phyloP scores from a whole-genome alignment of 2,797 vertebrate species.

The Perodicticus potto region DNA sequence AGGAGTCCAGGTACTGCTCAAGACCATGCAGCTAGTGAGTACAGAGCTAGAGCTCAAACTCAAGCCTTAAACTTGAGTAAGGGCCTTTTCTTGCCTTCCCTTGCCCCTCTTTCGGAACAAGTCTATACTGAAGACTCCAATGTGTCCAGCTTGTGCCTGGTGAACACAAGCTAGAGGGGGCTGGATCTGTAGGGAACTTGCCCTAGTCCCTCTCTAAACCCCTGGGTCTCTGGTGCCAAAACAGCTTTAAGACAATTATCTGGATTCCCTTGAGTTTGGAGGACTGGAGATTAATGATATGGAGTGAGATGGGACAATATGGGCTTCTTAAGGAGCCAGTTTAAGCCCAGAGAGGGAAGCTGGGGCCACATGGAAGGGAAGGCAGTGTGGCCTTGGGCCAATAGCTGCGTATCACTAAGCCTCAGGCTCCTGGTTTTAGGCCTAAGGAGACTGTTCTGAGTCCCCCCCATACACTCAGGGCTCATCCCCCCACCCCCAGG shows the following conservation, averaged over 20 bases:
- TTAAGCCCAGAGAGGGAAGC: neutral
- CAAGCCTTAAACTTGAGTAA: neutral
- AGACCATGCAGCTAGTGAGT: neutral
- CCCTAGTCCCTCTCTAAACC: neutral
- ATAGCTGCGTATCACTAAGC: no score
- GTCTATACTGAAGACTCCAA: neutral
- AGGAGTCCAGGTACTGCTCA: neutral
- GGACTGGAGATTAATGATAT: neutral
- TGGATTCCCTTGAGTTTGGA: neutral
- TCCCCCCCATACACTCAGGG: neutral
- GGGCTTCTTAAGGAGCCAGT: neutral
- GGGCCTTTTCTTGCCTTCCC: neutral
- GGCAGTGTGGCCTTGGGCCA: neutral
- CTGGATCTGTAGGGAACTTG: neutral
- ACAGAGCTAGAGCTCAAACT: neutral
- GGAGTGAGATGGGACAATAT: no score
- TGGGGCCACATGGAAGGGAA: neutral
- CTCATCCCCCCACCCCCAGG: neutral
- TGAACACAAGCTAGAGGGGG: neutral
- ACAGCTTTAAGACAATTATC: neutral
- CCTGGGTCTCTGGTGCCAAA: neutral
- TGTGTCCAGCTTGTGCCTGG: neutral
- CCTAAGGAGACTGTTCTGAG: neutral
- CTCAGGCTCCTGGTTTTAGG: neutral
- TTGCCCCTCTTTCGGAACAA: neutral